Evolutionary conservation across 2,888 invertebrate genomes (phyloP), one percentile per base, ranked within the genome.

Genomic region (Cacoxenus indagator): DNA sequence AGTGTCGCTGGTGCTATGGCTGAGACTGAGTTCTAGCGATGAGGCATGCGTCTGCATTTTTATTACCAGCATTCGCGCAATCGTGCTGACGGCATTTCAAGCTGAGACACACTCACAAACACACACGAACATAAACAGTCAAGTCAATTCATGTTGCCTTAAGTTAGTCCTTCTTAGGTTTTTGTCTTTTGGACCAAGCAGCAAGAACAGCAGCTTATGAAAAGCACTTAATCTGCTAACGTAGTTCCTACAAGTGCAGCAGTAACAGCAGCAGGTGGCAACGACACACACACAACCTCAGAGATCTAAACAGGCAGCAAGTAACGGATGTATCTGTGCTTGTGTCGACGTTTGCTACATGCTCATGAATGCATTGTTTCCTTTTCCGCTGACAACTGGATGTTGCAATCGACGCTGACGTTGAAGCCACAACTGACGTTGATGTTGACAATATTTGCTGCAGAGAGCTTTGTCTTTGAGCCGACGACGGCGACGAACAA

Each of bases 401-500:
- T 24, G 48, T 29, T 17, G 31, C 6, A 29, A n/a, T 14, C n/a
- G 27, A 22, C 51, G 11, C 11, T 22, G 4, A 22, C 19, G 19
- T 11, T 24, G 22, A 17, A 22, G 11, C 11, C 54, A 54, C 22
- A 8, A 11, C 5, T 26, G 11, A 26, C 57, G 19, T 29, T 57
- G 57, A 24, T 27, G 54, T 11, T 1, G 6, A 9, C 4, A 17
- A n/a, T 48, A 17, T 4, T 48, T 37, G 37, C 37, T 37, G 11
- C 37, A 8, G 37, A 8, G 37, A 8, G 37, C 37, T 5, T 37
- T 11, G 11, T n/a, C n/a, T 11, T 37, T 48, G 17, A 48, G 48
- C 48, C 48, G 37, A 14, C 48, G n/a, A 17, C 48, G 19, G n/a
- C 48, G 29, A n/a, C 24, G 57, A 57, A 57, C 57, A 57, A 57